A percentile compares a stretch with the other conserved stretches of the same genome.
These are phyloP conservation scores for Aspiorhynchus laticeps DNA, from an alignment of 2,113 vertebrate species.

Conservation along the genomic window DNA sequence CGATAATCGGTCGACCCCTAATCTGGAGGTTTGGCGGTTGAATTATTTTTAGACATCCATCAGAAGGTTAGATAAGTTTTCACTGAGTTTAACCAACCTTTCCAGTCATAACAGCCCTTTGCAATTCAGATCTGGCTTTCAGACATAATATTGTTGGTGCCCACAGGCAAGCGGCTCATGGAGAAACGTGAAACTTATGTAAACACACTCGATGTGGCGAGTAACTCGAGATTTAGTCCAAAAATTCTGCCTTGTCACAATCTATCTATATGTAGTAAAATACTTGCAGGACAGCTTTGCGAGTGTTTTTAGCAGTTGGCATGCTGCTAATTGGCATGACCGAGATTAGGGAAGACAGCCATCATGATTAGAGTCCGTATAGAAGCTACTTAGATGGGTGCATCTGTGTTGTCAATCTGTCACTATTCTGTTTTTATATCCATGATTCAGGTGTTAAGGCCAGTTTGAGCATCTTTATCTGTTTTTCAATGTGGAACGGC, in stretches of 20 bases:
- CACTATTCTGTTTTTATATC: not conserved
- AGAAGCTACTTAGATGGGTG: not conserved
- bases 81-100: not conserved
- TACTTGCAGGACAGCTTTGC: not conserved
- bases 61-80: not conserved
- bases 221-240: not conserved
- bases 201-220: not conserved
- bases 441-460: not conserved
- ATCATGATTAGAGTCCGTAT: not conserved
- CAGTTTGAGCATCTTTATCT: not conserved
- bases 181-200: not conserved
- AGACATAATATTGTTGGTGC: conserved; percentile 29
- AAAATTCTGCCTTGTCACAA: not conserved
- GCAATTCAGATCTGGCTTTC: not conserved
- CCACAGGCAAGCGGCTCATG: not conserved
- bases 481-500: not conserved
- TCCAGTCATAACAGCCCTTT: conserved; percentile 4
- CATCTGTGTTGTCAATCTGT: conserved; percentile 21
- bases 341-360: not conserved
- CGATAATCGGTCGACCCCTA: no score
- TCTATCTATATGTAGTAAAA: not conserved
- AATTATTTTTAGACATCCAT: conserved; percentile 17
- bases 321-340: not conserved
- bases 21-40: not conserved
- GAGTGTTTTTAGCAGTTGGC: not conserved